phyloP scores from a whole-genome alignment of 2,888 invertebrate species.

The Drosophila mayaguana region DNA sequence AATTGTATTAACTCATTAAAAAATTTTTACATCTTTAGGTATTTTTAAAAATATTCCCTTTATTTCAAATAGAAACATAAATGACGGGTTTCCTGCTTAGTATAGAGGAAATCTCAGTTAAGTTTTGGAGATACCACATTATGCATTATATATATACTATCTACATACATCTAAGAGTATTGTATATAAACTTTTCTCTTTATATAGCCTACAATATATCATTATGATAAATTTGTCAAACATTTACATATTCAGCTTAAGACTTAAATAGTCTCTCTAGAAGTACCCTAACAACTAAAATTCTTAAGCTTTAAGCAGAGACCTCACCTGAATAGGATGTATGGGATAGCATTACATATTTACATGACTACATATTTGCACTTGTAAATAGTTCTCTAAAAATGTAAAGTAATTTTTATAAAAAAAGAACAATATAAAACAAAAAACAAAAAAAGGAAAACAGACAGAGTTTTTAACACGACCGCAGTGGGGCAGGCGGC shows the following conservation, averaged over 20 bases:
- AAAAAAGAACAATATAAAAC: background rate
- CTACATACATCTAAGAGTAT: no score
- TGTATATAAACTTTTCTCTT: no score
- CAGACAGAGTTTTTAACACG: slow-evolving; percentile 39
- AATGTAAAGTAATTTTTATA: slow-evolving; percentile 26
- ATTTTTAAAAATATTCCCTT: no score
- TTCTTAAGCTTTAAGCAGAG: background rate
- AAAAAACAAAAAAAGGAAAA: background rate
- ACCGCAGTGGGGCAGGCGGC: slow-evolving; percentile 53
- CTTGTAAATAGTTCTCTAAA: slow-evolving; percentile 17
- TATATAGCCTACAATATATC: background rate
- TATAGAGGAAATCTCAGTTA: no score
- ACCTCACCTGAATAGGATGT: background rate
- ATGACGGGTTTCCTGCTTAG: no score
- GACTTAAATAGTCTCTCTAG: no score
- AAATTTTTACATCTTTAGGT: no score
- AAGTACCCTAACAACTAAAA: no score
- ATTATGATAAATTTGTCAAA: background rate
- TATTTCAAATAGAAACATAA: no score
- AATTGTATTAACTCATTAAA: no score
- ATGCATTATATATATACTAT: no score
- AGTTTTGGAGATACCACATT: no score
- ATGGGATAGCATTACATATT: background rate
- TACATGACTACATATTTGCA: background rate
- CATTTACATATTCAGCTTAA: background rate